Base-by-base conservation (phyloP, 1,140 invertebrate genomes). In the Drosophila lini region DNA sequence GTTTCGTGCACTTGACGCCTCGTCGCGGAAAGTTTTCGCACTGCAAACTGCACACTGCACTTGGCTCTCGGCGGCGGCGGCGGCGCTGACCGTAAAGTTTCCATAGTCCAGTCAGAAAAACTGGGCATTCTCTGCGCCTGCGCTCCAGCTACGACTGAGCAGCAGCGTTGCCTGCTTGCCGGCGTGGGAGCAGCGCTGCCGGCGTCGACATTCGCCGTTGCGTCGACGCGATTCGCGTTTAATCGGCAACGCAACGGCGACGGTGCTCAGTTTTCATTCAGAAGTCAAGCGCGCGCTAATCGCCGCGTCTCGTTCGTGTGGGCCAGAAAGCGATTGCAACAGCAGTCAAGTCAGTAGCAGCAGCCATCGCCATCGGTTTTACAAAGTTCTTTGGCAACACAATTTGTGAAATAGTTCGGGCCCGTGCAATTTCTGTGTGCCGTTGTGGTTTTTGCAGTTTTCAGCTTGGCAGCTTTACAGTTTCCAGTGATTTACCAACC, bases 191-290 rank as follows among this genome's bases (percentile, higher is more conserved):
- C 50, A 53, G 55, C n/a, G 8, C 52, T 34, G 52, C 19, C 50
- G 60, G 9, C 25, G 70, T 55, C 40, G 48, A 38, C 32, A 41
- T 53, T 45, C 55, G 57, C 73, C 31, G 65, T 45, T 41, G 68
- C 71, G 83, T 71, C 84, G 83, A 34, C 81, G 67, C 77, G 62
- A 55, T 71, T 75, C 69, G 65, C 69, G 78, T 89, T 89, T 89
- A 84, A 89, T 79, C 84, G 73, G 73, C 73, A 58, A 47, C 78
- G 60, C 59, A 64, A 44, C 63, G 28, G 50, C 60, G 50, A 56
- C 63, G 69, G 6, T 38, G 70, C 84, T 89, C 84, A 89, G 84
- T 89, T 77, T 89, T 84, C 80, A 89, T 89, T 89, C 80, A 89
- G 84, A 89, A 89, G 85, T 89, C 80, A 73, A 89, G 70, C 77